A percentile compares a stretch with the other conserved stretches of the same genome.
Conservation (phyloP, 2,797 vertebrate genomes). For the Labeo calbasu region DNA sequence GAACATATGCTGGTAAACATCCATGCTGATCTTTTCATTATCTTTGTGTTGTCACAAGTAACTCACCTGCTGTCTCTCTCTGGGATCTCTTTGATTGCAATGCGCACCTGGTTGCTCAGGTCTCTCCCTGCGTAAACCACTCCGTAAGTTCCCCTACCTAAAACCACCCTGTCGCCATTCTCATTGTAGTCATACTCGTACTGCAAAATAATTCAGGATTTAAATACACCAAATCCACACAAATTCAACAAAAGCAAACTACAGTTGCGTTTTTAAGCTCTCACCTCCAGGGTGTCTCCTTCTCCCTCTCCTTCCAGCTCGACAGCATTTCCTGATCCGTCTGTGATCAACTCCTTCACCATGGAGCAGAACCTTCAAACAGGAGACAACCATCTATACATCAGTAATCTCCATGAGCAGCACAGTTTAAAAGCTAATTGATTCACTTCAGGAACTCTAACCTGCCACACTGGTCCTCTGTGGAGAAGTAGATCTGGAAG, state of each 20-base stretch:
- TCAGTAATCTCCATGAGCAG: background rate
- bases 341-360: constrained; percentile 92
- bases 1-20: background rate
- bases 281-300: constrained; percentile 90
- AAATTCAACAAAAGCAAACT: background rate
- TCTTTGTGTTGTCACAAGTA: background rate
- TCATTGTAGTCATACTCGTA: constrained; percentile 88
- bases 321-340: constrained; percentile 80
- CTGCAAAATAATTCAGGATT: constrained; percentile 66
- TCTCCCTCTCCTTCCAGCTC: constrained; percentile 90
- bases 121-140: constrained; percentile 90
- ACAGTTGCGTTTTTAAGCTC: constrained; percentile 34
- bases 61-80: constrained; percentile 88
- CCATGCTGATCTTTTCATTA: background rate
- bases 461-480: constrained; percentile 91
- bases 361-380: constrained; percentile 88
- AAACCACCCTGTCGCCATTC: constrained; percentile 80
- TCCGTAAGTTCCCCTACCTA: constrained; percentile 90
- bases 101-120: constrained; percentile 87
- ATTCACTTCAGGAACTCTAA: constrained; percentile 67
- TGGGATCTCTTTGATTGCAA: constrained; percentile 94
- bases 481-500: constrained; percentile 98
- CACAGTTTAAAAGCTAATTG: constrained; percentile 42
- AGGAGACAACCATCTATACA: constrained; percentile 1
- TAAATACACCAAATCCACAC: constrained; percentile 10